phyloP scores from a whole-genome alignment of 2,113 vertebrate species.

The Ammospiza nelsoni region DNA sequence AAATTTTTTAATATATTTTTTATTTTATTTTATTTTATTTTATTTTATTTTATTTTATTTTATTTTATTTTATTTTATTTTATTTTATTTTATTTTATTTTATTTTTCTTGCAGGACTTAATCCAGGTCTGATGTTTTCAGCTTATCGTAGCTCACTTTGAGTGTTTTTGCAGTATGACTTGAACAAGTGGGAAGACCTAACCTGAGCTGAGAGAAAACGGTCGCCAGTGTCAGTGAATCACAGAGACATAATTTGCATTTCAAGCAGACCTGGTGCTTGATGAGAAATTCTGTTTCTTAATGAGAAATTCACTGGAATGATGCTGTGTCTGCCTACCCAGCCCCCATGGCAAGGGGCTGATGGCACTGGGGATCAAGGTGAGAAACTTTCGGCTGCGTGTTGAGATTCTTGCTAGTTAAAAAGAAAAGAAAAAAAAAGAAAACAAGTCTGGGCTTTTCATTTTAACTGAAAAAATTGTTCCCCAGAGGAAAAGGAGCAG shows the following conservation, averaged over 20 bases:
- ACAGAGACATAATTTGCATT: neutral
- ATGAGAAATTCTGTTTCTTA: neutral
- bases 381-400: neutral
- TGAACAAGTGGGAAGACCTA: slow-evolving; percentile 3
- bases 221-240: neutral
- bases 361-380: neutral
- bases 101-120: neutral
- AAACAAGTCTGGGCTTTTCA: neutral
- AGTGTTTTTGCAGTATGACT: neutral
- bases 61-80: neutral
- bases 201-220: neutral
- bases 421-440: neutral
- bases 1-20: no score
- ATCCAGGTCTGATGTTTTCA: neutral
- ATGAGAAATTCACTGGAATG: slow-evolving; percentile 12
- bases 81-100: neutral
- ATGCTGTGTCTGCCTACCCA: neutral
- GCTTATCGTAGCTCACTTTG: neutral
- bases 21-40: no score
- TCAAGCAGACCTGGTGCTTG: slow-evolving; percentile 2
- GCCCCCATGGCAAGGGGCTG: neutral
- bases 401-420: neutral
- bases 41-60: neutral
- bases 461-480: neutral
- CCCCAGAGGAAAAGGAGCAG: neutral